Percentiles rank a stretch among this genome's conserved stretches.
These are phyloP conservation scores for Oryzias sinensis DNA, from an alignment of 2,797 vertebrate genomes.

Conservation along the genomic window DNA sequence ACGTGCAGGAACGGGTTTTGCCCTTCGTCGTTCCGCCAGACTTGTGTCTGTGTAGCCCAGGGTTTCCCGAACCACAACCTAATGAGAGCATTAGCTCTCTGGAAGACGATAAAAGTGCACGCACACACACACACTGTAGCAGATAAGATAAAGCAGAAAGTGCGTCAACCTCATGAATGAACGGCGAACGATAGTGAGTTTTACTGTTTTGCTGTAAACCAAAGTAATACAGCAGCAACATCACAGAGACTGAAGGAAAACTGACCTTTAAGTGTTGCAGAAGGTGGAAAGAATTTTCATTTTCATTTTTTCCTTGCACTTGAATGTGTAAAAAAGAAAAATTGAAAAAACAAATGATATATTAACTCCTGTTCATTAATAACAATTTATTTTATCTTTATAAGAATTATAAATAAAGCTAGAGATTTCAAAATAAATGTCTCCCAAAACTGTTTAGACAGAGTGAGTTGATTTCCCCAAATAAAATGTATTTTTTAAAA, in stretches of 20 bases:
- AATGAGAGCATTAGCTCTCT: conserved; percentile 47
- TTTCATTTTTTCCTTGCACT: no score
- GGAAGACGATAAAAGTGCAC: conserved; percentile 59
- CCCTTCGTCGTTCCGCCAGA: not conserved
- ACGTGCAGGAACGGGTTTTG: no score
- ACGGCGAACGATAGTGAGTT: conserved; percentile 29
- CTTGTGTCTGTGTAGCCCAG: conserved; percentile 2
- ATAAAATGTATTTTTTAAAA: no score
- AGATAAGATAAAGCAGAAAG: conserved; percentile 65
- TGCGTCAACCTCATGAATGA: conserved; percentile 54
- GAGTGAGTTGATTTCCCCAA: no score
- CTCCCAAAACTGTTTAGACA: no score
- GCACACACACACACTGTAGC: conserved; percentile 50
- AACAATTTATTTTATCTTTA: no score
- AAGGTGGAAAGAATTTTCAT: conserved; percentile 1
- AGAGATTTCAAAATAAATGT: no score
- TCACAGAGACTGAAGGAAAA: not conserved
- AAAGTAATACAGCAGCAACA: conserved; percentile 16
- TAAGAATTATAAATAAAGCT: no score
- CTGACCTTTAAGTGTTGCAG: not conserved
- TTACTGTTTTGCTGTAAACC: conserved; percentile 40
- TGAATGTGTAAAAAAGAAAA: no score
- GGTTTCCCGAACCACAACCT: conserved; percentile 44
- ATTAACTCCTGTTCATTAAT: no score
- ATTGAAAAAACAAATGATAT: no score